These are phyloP conservation scores for Umimayanthus kanabou DNA, from an alignment of 92 coral and sea anemone genomes.

Conservation along the genomic window DNA sequence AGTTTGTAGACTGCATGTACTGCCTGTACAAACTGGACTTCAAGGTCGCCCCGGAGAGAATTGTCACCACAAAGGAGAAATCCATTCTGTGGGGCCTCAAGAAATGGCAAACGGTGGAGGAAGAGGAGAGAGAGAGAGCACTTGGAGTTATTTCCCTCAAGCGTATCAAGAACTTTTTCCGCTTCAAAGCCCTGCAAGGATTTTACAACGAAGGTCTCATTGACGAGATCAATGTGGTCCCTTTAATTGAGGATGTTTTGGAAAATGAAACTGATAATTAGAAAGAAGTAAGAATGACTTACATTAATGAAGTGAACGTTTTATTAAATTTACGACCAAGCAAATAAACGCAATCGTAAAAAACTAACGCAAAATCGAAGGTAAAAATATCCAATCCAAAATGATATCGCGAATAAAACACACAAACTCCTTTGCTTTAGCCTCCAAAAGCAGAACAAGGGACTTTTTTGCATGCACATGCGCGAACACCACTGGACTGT, in stretches of 20 bases:
- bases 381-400: no score
- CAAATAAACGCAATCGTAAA: no score
- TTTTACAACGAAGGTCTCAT: constrained; percentile 62
- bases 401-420: no score
- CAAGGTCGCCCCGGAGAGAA: constrained; percentile 56
- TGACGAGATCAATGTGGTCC: constrained; percentile 55
- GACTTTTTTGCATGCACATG: no score
- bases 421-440: no score
- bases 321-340: no score
- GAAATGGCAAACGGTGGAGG: constrained; percentile 42
- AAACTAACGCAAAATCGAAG: no score
- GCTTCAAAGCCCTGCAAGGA: constrained; percentile 62
- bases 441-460: no score
- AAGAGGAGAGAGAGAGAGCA: constrained; percentile 29
- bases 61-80: constrained; percentile 47
- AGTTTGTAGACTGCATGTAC: no score
- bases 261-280: constrained; percentile 1
- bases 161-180: not conserved
- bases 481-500: no score
- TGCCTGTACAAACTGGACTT: constrained; percentile 37
- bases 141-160: constrained; percentile 46
- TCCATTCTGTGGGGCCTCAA: constrained; percentile 42
- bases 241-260: constrained; percentile 48
- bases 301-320: no score
- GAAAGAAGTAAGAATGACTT: not conserved